Evolutionary conservation across 2,888 invertebrate genomes (phyloP).

Genomic region (Agelastica alni): DNA sequence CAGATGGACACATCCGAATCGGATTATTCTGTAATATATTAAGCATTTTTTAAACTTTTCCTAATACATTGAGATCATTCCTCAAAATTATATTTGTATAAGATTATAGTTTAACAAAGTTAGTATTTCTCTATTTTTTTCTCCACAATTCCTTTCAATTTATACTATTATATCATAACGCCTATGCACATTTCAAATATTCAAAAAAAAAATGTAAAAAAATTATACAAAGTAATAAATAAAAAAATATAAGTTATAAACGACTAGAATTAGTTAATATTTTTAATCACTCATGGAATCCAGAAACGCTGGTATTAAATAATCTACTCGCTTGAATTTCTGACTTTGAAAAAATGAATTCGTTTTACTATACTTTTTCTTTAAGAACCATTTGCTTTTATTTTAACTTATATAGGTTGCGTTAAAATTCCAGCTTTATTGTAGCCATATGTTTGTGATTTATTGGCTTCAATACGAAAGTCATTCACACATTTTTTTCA

Average conservation of each 20-base stretch:
- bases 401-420: no score
- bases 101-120: slow-evolving; percentile 32
- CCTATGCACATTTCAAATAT: slow-evolving; percentile 26
- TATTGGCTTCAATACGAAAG: no score
- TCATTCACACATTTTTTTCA: no score
- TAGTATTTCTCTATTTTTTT: slow-evolving; percentile 31
- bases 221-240: slow-evolving; percentile 16
- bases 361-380: no score
- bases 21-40: slow-evolving; percentile 21
- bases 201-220: slow-evolving; percentile 9
- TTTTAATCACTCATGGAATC: slow-evolving; percentile 26
- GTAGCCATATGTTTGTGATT: no score
- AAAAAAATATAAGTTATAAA: slow-evolving; percentile 18
- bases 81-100: slow-evolving; percentile 32
- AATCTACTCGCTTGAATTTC: no score
- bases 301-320: no score
- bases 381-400: no score
- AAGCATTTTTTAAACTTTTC: slow-evolving; percentile 37
- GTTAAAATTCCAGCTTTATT: no score
- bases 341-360: no score
- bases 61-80: slow-evolving; percentile 43
- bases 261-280: slow-evolving; percentile 29
- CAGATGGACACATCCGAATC: slow-evolving; percentile 23
- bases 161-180: slow-evolving; percentile 30
- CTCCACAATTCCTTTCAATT: slow-evolving; percentile 36